Evolutionary conservation across 2,113 vertebrate species (phyloP).

Genomic region (Aythya baeri): DNA sequence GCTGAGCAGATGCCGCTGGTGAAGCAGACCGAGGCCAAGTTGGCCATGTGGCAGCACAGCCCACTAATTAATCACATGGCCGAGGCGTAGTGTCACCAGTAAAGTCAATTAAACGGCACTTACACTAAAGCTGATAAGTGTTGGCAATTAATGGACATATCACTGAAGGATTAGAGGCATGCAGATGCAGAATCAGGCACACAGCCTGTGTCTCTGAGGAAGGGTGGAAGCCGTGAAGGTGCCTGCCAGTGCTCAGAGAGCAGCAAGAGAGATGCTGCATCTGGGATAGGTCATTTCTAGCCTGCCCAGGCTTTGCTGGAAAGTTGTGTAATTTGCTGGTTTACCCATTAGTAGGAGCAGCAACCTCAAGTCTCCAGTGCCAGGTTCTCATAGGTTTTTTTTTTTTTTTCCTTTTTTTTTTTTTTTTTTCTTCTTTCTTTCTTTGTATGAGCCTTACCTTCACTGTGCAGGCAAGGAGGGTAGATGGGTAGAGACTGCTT

Average conservation of each 20-base stretch:
- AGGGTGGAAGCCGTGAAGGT: background rate
- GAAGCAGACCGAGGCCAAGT: background rate
- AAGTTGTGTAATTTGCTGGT: background rate
- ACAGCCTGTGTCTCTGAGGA: background rate
- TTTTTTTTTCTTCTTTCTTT: background rate
- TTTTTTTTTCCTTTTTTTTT: fast-evolving
- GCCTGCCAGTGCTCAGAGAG: background rate
- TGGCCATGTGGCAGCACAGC: background rate
- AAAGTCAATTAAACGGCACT: background rate
- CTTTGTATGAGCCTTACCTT: background rate
- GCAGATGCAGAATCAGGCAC: background rate
- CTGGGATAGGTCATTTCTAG: background rate
- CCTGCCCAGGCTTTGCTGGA: background rate
- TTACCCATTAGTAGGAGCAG: background rate
- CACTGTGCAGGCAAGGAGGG: background rate
- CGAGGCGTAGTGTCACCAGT: background rate
- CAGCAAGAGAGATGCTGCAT: fast-evolving
- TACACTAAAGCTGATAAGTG: background rate
- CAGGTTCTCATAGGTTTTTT: fast-evolving
- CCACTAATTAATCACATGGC: background rate
- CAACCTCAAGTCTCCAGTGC: background rate
- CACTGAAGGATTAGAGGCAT: background rate
- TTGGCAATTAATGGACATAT: background rate
- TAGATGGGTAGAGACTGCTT: background rate
- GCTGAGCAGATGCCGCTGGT: background rate